Percentiles rank a stretch among this genome's conserved stretches.
Conservation (phyloP, 1,140 invertebrate species). For the Zaprionus africanus region DNA sequence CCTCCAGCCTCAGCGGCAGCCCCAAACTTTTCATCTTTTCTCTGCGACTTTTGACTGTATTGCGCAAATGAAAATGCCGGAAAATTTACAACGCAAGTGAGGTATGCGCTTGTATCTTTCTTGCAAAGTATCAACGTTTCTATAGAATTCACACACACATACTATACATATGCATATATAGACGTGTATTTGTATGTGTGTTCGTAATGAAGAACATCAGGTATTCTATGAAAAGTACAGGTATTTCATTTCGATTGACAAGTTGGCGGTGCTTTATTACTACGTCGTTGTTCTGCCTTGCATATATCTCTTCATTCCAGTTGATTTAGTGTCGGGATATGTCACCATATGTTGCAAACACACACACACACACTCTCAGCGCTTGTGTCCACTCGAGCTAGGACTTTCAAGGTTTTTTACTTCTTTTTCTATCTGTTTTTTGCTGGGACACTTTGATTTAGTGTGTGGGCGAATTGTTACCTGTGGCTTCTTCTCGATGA, state of each 20-base stretch:
- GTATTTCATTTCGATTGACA: conserved; percentile 23
- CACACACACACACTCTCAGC: too few species aligned
- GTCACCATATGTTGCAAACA: background rate
- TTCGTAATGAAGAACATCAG: background rate
- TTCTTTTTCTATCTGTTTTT: background rate
- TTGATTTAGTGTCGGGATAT: conserved; percentile 15
- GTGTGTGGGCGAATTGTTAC: conserved; percentile 12
- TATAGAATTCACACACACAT: too few species aligned
- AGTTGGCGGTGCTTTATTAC: background rate
- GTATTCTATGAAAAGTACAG: background rate
- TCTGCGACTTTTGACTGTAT: background rate
- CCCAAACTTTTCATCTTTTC: background rate
- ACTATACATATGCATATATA: too few species aligned
- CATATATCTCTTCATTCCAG: background rate
- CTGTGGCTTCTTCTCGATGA: conserved; percentile 12
- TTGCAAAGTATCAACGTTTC: background rate
- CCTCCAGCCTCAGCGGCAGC: background rate
- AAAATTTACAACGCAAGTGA: background rate
- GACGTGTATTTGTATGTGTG: background rate
- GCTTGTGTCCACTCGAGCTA: background rate
- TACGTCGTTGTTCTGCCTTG: background rate
- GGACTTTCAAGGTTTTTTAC: too few species aligned
- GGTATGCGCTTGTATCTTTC: background rate
- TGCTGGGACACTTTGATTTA: conserved; percentile 28
- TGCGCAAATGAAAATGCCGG: background rate